Evolutionary conservation across 2,888 invertebrate species (phyloP).

Genomic region (Ectropis crepuscularia): DNA sequence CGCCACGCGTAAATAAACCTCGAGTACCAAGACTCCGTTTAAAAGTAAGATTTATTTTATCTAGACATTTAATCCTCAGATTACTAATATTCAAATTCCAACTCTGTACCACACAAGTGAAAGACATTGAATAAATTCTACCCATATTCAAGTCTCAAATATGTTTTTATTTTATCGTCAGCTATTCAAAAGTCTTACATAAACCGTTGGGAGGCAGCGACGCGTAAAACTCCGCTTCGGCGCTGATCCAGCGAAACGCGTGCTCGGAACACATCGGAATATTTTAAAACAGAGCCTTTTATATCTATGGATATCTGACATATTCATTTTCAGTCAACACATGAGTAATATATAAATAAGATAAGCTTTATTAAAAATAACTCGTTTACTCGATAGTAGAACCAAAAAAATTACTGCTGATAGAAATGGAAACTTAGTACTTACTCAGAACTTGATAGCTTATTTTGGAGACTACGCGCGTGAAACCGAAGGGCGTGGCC

Average conservation of each 20-base stretch:
- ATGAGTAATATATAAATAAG: not conserved
- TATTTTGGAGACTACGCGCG: too few relatives aligned
- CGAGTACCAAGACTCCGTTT: too few relatives aligned
- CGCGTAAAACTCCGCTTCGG: constrained; percentile 18
- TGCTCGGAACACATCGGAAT: constrained; percentile 11
- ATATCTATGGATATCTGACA: not conserved
- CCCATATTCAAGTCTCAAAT: not conserved
- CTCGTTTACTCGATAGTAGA: too few relatives aligned
- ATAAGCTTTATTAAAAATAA: too few relatives aligned
- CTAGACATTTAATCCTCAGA: too few relatives aligned
- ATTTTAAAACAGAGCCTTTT: not conserved
- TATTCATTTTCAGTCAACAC: not conserved
- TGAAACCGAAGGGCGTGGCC: too few relatives aligned
- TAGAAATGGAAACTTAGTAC: too few relatives aligned
- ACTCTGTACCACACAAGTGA: not conserved
- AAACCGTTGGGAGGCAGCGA: constrained; percentile 13
- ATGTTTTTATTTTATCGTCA: constrained; percentile 7
- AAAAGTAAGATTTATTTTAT: too few relatives aligned
- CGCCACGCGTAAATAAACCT: too few relatives aligned
- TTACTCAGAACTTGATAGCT: too few relatives aligned
- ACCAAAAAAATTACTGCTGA: too few relatives aligned
- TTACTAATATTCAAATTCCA: not conserved
- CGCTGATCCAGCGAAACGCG: constrained; percentile 21
- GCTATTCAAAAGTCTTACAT: constrained; percentile 16
- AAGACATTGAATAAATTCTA: constrained; percentile 2